Evolutionary conservation across 1,140 invertebrate species (phyloP), one percentile per base, ranked within the genome.

Genomic region (Aphis gossypii): DNA sequence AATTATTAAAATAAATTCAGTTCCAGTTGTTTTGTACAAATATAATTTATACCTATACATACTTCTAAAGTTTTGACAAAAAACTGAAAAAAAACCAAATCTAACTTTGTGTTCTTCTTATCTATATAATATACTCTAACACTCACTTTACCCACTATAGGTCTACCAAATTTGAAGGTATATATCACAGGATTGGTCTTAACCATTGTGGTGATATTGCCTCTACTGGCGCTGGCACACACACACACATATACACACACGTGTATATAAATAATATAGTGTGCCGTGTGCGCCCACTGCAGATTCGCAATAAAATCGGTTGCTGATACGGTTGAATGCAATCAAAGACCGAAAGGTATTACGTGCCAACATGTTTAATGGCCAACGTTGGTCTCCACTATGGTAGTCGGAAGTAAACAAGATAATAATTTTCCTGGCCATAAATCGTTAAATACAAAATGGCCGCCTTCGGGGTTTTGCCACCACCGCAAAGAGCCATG

Each of bases 401-500:
- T 46, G 48, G 87, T 20, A 89, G 87, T 54, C 41, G 48, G n/a
- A 54, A 89, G 87, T 54, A 89, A 89, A 89, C 87, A 54, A 89
- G 87, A 89, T 89, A 89, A 54, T 54, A 89, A 89, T 89, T 54
- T 54, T 89, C 48, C 48, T 48, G 87, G 86, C 44, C 46, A 38
- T 87, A 87, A 87, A 87, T 89, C 48, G 87, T 89, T 89, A 89
- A 89, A 89, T 38, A 54, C 48, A 54, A 89, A 89, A 89, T 38
- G 46, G 86, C 86, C 86, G 86, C 44, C 44, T 18, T n/a, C 84
- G 25, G 38, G 41, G 84, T 87, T 51, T 48, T 46, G 44, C 44
- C 86, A 18, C 44, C 46, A 30, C 44, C 46, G 86, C 46, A 87
- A 46, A 46, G 44, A 48, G 46, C 46, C 86, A 30, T 3, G 25